These are phyloP conservation scores for Lophotriccus pileatus DNA, from an alignment of 2,797 vertebrate genomes.

Conservation along the genomic window DNA sequence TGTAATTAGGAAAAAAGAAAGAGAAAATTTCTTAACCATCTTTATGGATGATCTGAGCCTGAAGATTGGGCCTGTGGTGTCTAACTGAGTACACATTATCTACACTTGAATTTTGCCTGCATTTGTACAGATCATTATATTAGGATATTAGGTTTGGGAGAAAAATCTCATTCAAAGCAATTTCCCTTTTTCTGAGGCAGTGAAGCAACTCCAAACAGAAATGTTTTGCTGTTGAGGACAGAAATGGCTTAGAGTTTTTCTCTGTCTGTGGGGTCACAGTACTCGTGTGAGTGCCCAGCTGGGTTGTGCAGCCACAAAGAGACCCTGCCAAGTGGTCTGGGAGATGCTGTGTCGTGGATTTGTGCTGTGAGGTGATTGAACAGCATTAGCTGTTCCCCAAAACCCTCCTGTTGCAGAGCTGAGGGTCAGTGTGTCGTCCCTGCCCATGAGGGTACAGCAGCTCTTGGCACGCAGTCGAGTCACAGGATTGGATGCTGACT, in stretches of 20 bases:
- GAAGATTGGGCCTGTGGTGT: not conserved
- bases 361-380: not conserved
- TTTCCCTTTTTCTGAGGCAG: not conserved
- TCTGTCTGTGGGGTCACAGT: not conserved
- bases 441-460: fast-evolving
- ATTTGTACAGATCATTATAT: not conserved
- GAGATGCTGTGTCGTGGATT: fast-evolving
- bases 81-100: not conserved
- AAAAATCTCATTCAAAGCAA: not conserved
- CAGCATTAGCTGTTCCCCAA: not conserved
- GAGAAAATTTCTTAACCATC: not conserved
- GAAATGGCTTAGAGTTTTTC: not conserved
- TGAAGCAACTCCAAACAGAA: not conserved
- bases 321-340: not conserved
- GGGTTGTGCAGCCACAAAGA: not conserved
- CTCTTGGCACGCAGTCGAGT: fast-evolving
- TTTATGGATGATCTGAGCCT: conserved; percentile 1
- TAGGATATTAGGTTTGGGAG: not conserved
- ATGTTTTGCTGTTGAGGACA: not conserved
- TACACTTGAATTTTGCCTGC: not conserved
- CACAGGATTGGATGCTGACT: fast-evolving
- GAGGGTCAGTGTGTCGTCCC: not conserved
- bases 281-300: not conserved
- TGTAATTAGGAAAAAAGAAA: conserved; percentile 25
- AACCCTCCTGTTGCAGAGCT: not conserved